Base-by-base conservation (phyloP, 2,113 vertebrate species). In the Malaclemys terrapin region DNA sequence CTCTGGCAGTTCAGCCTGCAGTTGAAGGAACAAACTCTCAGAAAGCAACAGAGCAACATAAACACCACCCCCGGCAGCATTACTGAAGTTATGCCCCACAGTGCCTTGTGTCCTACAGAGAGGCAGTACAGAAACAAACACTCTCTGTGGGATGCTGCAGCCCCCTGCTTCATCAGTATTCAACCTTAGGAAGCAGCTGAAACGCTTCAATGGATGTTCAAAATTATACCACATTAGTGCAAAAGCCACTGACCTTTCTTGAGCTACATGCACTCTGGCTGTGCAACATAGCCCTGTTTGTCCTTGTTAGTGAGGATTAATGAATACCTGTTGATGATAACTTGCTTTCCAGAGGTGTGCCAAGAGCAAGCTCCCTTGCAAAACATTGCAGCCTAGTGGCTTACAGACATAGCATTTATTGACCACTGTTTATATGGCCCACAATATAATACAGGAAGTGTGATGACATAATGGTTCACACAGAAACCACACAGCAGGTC, bases 1-100 rank as follows among this genome's bases (percentile, higher is more conserved):
- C 1, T 10, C 49, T 84, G 52, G 5, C 0, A 12, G 82, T 8
- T 12, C n/a, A 7, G 76, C 10, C 56, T 90, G 22, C 0, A 0
- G 14, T 47, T 8, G 38, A 81, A 89, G 83, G 35, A 10, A 95
- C 1, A 86, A 92, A 86, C 72, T 84, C 65, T 54, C 38, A 17
- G 24, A 81, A 85, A 22, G 19, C 13, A 38, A n/a, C 7, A 59
- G 87, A 85, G 95, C 20, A 50, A 62, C 72, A 45, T 35, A 79
- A 95, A 81, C 1, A 0, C 22, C 62, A 87, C 3, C 47, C 81
- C 27, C 3, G 4, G 65, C n/a, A 38, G 31, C 16, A 49, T 76
- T 47, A 69, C 25, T n/a, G 54, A 65, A 4, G 24, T 6, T 59
- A 19, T 6, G 19, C 31, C 75, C 80, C 24, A 84, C 47, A 50